Evolutionary conservation across 2,888 invertebrate genomes (phyloP).

Genomic region (Ichneumoninae sp.): DNA sequence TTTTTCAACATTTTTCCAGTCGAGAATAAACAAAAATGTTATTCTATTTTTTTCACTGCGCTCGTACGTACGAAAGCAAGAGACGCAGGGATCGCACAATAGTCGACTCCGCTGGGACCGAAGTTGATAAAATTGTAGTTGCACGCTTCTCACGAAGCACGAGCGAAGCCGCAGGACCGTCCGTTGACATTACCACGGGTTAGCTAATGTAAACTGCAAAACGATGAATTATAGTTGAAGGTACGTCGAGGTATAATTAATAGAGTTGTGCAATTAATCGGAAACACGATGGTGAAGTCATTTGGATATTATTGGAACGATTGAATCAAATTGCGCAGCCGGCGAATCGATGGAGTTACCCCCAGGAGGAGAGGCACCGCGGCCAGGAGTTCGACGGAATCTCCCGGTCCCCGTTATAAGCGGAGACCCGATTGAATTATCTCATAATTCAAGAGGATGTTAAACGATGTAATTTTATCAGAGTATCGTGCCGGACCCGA

Average conservation of each 20-base stretch:
- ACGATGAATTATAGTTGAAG: slow-evolving; percentile 57
- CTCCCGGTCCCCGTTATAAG: slow-evolving; percentile 61
- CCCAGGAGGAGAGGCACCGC: slow-evolving; percentile 50
- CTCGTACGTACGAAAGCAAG: background rate
- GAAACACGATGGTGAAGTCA: slow-evolving; percentile 61
- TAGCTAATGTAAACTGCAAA: slow-evolving; percentile 49
- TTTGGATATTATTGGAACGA: slow-evolving; percentile 68
- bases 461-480: slow-evolving; percentile 67
- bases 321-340: slow-evolving; percentile 57
- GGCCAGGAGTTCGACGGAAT: slow-evolving; percentile 66
- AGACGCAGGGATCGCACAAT: background rate
- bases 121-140: background rate
- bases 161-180: background rate
- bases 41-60: background rate
- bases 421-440: slow-evolving; percentile 67
- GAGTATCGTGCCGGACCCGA: slow-evolving; percentile 49
- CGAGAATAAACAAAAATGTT: background rate
- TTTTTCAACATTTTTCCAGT: too few species aligned
- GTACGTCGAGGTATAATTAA: slow-evolving; percentile 50
- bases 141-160: background rate
- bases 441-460: slow-evolving; percentile 67
- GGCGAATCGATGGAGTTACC: slow-evolving; percentile 64
- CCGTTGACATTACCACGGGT: background rate
- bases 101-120: background rate
- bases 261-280: slow-evolving; percentile 65